A percentile compares a stretch with the other conserved stretches of the same genome.
Conservation (phyloP, 2,113 vertebrate genomes). For the Coryphaenoides rupestris region DNA sequence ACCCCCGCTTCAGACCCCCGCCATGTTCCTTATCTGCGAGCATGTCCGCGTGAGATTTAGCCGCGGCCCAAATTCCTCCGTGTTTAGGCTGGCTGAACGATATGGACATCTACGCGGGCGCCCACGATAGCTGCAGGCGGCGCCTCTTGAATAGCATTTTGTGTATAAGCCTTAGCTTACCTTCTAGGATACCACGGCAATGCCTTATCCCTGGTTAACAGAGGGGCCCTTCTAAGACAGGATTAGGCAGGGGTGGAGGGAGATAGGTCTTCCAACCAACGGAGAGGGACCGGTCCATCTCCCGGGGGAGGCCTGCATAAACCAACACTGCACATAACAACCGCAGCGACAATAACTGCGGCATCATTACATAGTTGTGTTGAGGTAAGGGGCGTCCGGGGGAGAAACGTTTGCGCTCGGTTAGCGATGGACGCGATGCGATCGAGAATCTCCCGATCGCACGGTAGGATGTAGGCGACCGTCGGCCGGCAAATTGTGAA, state of each 20-base stretch:
- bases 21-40: slow-evolving; percentile 65
- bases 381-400: slow-evolving; percentile 76
- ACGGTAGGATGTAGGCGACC: slow-evolving; percentile 9
- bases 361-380: slow-evolving; percentile 83
- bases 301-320: slow-evolving; percentile 73
- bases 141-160: slow-evolving; percentile 79
- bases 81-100: slow-evolving; percentile 75
- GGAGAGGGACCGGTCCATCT: slow-evolving; percentile 86
- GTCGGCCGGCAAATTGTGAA: slow-evolving; percentile 16
- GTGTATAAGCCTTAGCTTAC: slow-evolving; percentile 81
- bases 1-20: slow-evolving; percentile 46
- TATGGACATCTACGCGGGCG: slow-evolving; percentile 74
- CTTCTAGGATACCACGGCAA: slow-evolving; percentile 76
- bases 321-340: too few species aligned
- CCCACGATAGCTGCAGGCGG: slow-evolving; percentile 79
- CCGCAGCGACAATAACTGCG: slow-evolving; percentile 44
- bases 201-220: slow-evolving; percentile 94
- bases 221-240: slow-evolving; percentile 94
- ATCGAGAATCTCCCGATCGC: slow-evolving; percentile 37
- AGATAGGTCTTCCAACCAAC: slow-evolving; percentile 88
- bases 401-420: slow-evolving; percentile 53
- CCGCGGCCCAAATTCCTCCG: slow-evolving; percentile 72
- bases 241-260: slow-evolving; percentile 78
- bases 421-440: slow-evolving; percentile 38
- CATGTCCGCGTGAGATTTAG: slow-evolving; percentile 73